phyloP scores from a whole-genome alignment of 92 coral and sea anemone genomes.

The Pocillopora meandrina region DNA sequence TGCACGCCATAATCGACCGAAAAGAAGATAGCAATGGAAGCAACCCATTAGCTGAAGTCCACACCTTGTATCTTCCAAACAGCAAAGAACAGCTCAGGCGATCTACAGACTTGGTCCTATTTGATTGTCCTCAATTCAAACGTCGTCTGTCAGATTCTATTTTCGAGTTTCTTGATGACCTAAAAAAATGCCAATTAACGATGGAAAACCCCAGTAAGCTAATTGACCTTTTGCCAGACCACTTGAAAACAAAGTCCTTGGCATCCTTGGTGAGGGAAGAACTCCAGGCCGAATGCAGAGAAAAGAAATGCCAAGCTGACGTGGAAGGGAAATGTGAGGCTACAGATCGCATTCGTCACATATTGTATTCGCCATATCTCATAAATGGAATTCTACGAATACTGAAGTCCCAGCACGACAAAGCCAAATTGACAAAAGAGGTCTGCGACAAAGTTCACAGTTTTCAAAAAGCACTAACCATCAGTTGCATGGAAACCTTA shows the following conservation, averaged over 20 bases:
- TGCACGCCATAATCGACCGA: conserved; percentile 40
- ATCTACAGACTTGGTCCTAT: conserved; percentile 60
- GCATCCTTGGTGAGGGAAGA: conserved; percentile 57
- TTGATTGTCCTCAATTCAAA: conserved; percentile 50
- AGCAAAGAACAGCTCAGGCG: conserved; percentile 42
- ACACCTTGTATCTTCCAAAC: conserved; percentile 69
- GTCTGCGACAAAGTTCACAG: conserved; percentile 47
- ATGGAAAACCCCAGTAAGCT: conserved; percentile 14
- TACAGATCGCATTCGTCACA: conserved; percentile 40
- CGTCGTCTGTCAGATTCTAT: conserved; percentile 40
- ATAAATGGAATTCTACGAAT: conserved; percentile 70
- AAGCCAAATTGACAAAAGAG: conserved; percentile 48
- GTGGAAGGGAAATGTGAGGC: conserved; percentile 38
- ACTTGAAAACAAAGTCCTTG: conserved; percentile 52
- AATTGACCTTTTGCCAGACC: conserved; percentile 59
- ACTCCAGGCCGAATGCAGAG: conserved; percentile 62
- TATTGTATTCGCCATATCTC: conserved; percentile 60
- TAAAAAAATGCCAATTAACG: conserved; percentile 17
- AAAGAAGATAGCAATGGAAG: conserved; percentile 9
- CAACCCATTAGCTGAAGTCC: conserved; percentile 35
- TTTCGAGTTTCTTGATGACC: conserved; percentile 58
- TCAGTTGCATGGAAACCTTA: conserved; percentile 76
- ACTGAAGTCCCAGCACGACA: conserved; percentile 58
- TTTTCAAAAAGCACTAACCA: conserved; percentile 43
- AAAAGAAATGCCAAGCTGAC: conserved; percentile 59